Conservation (phyloP, 2,113 vertebrate species). For the Hystrix brachyura region DNA sequence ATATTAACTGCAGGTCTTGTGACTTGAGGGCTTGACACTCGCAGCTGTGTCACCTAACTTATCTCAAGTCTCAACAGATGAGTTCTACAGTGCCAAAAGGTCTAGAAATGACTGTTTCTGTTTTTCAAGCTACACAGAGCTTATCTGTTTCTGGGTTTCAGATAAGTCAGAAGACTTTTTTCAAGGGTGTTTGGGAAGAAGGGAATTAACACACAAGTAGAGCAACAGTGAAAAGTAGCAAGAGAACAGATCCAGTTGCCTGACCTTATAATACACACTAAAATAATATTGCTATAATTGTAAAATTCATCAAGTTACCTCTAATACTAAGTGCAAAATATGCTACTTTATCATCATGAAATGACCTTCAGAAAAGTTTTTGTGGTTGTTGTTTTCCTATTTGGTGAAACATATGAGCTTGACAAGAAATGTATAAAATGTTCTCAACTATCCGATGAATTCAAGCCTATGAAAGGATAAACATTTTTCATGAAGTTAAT, state of each 20-base stretch:
- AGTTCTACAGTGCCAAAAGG: background rate
- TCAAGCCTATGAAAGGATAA: background rate
- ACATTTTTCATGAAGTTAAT: background rate
- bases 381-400: background rate
- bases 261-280: background rate
- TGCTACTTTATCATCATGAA: background rate
- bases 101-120: background rate
- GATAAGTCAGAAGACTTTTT: background rate
- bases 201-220: background rate
- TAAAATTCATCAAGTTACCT: background rate
- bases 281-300: background rate
- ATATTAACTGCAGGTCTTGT: background rate
- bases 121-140: background rate
- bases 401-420: background rate
- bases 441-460: background rate
- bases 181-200: background rate
- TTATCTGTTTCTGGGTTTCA: conserved; percentile 22
- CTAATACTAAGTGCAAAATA: background rate
- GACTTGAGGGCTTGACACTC: background rate
- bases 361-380: background rate
- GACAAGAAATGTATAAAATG: background rate
- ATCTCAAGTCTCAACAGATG: background rate
- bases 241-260: background rate
- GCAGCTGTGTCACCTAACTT: background rate
- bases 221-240: background rate